Evolutionary conservation across 2,888 invertebrate species (phyloP), one percentile per base, ranked within the genome.

Genomic region (Podotricha telesiphe): DNA sequence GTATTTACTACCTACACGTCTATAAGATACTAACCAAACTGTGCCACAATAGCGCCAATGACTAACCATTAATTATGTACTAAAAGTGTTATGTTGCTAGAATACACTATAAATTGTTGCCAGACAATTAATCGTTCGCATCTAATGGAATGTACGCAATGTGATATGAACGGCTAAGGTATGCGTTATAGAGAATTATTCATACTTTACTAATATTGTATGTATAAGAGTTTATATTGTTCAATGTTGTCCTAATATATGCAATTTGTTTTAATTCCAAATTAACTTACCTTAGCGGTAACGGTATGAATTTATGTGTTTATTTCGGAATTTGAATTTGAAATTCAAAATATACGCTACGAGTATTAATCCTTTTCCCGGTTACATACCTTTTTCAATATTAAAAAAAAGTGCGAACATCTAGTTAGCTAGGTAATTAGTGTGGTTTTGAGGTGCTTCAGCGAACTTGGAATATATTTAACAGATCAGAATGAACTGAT

Each of bases 121-220:
- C 45, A 61, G 67, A 51, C 51, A 37, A 67, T 67, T 67, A 67
- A 67, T 67, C 58, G 67, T 67, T 58, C 51, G 42, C 22, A 40
- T 61, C 51, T 67, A 67, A 71, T 73, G 72, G 70, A 73, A 73
- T 71, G 73, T 62, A 37, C 59, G 71, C 67, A 67, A 73, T 69
- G 69, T 68, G 65, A 68, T 71, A 71, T 69, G 47, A 67, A 55
- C 67, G 53, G 64, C 67, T 66, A 61, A 69, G 65, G 61, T 72
- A 65, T 69, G 61, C 19, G 40, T 42, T 59, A 45, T 51, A 34
- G 51, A 22, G 22, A n/a, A 51, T 61, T 42, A 53, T 67, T 61
- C 8, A 61, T 20, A 34, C 28, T 15, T 37, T 15, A 37, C 17
- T 37, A 34, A 48, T 50, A 19, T 48, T 37, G n/a, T 22, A 45